These are phyloP conservation scores for Cryptophagus acutangulus DNA, from an alignment of 2,888 invertebrate species.

Conservation along the genomic window DNA sequence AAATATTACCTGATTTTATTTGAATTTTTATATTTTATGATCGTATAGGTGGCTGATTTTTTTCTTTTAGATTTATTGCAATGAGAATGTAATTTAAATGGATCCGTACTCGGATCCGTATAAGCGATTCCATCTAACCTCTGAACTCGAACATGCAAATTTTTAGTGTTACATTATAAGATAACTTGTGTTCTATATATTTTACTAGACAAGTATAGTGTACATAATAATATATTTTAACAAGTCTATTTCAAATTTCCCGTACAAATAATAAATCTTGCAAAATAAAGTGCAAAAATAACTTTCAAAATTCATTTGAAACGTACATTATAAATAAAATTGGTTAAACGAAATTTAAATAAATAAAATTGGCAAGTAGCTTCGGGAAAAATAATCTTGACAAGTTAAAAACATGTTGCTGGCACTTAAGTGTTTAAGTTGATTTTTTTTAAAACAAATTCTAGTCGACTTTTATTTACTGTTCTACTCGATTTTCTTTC, in stretches of 20 bases:
- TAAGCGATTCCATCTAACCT: slow-evolving; percentile 41
- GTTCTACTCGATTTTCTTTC: no score
- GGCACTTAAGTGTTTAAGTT: slow-evolving; percentile 21
- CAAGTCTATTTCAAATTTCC: slow-evolving; percentile 40
- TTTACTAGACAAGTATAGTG: slow-evolving; percentile 29
- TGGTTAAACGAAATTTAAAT: slow-evolving; percentile 3
- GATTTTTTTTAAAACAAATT: slow-evolving; percentile 1
- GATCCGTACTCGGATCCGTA: slow-evolving; percentile 12
- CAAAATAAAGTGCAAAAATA: slow-evolving; percentile 40
- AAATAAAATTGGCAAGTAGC: slow-evolving; percentile 5
- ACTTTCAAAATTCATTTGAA: not conserved
- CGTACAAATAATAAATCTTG: slow-evolving; percentile 42
- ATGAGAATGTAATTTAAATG: slow-evolving; percentile 10
- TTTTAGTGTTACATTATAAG: slow-evolving; percentile 39
- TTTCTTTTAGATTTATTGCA: no score
- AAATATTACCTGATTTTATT: no score
- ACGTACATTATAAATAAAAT: not conserved
- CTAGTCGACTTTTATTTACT: slow-evolving; percentile 26
- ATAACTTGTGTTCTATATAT: slow-evolving; percentile 41
- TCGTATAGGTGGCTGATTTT: no score
- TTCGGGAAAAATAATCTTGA: slow-evolving; percentile 1
- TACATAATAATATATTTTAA: slow-evolving; percentile 44
- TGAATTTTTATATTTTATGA: no score
- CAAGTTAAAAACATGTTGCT: slow-evolving; percentile 19
- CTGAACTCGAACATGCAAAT: slow-evolving; percentile 45